phyloP scores from a whole-genome alignment of 2,113 vertebrate genomes.

The Puntigrus tetrazona region DNA sequence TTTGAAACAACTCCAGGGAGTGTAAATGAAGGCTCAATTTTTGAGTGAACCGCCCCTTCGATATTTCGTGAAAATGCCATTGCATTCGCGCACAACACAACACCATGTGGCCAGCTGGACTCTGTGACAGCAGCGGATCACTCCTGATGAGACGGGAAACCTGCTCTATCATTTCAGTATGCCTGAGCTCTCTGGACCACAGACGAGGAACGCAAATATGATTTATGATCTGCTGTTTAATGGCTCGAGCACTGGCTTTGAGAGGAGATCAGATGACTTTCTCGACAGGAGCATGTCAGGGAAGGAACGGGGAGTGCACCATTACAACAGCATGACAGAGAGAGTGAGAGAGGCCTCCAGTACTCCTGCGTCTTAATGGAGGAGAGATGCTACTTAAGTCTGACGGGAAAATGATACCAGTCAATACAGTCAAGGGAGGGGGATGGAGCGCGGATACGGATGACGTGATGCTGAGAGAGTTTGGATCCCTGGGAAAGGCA shows the following conservation, averaged over 20 bases:
- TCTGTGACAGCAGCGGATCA: slow-evolving; percentile 17
- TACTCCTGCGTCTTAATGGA: slow-evolving; percentile 79
- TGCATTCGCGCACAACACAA: slow-evolving; percentile 10
- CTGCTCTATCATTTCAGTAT: slow-evolving; percentile 76
- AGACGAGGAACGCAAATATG: slow-evolving; percentile 74
- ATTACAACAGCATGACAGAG: slow-evolving; percentile 78
- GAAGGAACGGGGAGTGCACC: slow-evolving; percentile 66
- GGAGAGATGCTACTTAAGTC: slow-evolving; percentile 78
- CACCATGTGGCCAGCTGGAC: slow-evolving; percentile 25
- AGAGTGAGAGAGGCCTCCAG: slow-evolving; percentile 67
- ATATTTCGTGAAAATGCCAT: not conserved
- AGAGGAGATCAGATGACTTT: slow-evolving; percentile 79
- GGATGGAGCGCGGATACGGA: slow-evolving; percentile 62
- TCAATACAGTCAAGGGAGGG: slow-evolving; percentile 69
- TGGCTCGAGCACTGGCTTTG: slow-evolving; percentile 71
- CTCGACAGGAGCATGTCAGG: slow-evolving; percentile 76
- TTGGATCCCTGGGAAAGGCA: not conserved
- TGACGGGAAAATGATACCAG: slow-evolving; percentile 76
- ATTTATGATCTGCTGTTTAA: slow-evolving; percentile 82
- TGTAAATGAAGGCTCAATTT: not conserved
- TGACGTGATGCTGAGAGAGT: slow-evolving; percentile 61
- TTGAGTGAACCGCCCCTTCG: not conserved
- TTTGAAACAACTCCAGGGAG: too few relatives aligned
- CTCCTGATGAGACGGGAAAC: slow-evolving; percentile 53
- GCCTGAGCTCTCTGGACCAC: slow-evolving; percentile 69